These are phyloP conservation scores for Protaetia brevitarsis DNA, from an alignment of 1,140 invertebrate species.

Conservation along the genomic window DNA sequence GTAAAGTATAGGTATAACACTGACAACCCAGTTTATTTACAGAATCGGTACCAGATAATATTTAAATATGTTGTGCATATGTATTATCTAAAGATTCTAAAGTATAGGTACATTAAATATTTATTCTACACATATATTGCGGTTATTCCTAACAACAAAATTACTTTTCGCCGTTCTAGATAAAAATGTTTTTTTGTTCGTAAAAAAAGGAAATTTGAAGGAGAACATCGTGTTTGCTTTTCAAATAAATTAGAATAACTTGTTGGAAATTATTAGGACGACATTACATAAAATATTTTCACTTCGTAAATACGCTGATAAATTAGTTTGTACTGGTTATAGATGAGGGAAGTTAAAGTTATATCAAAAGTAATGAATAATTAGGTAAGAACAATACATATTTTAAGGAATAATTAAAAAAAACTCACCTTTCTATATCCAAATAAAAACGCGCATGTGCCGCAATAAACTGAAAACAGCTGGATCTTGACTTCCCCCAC, in stretches of 20 bases:
- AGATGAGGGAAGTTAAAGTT: neutral
- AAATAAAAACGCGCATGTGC: conserved; percentile 14
- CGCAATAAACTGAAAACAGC: conserved; percentile 20
- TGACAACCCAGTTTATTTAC: too few relatives aligned
- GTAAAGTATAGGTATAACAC: too few relatives aligned
- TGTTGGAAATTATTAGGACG: neutral
- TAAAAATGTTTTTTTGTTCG: neutral
- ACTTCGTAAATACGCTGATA: too few relatives aligned
- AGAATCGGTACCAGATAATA: too few relatives aligned
- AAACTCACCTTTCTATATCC: conserved; percentile 13
- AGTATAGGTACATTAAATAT: too few relatives aligned
- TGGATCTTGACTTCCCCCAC: conserved; percentile 19
- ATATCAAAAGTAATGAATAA: neutral
- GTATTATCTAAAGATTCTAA: too few relatives aligned
- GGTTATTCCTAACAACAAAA: too few relatives aligned
- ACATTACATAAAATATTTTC: neutral
- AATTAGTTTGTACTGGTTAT: too few relatives aligned
- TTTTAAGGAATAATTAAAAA: conserved; percentile 4
- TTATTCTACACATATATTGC: too few relatives aligned
- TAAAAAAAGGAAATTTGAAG: neutral
- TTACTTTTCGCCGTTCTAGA: too few relatives aligned
- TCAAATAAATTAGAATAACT: neutral
- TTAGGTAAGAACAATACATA: neutral
- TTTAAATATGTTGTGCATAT: too few relatives aligned
- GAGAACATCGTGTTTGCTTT: neutral